phyloP scores from a whole-genome alignment of 2,888 invertebrate species.

The Atrina japonica region DNA sequence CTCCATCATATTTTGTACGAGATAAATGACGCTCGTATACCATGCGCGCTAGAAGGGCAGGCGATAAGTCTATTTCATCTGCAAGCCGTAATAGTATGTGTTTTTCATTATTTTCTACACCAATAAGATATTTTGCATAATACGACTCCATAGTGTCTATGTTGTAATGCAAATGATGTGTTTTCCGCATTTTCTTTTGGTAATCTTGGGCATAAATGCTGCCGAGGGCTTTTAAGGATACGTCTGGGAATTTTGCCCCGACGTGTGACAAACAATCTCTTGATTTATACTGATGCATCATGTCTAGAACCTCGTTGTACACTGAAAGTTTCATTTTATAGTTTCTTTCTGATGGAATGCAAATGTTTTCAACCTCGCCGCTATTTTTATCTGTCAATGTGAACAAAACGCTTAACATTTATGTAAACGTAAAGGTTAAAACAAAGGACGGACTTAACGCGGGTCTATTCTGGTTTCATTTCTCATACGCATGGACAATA shows the following conservation, averaged over 20 bases:
- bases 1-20: conserved; percentile 58
- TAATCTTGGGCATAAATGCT: conserved; percentile 69
- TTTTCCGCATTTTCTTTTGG: conserved; percentile 69
- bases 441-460: too few relatives aligned
- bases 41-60: conserved; percentile 84
- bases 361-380: too few relatives aligned
- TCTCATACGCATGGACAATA: too few relatives aligned
- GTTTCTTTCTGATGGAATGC: too few relatives aligned
- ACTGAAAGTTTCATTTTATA: conserved; percentile 62
- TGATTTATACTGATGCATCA: conserved; percentile 58
- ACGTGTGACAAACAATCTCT: conserved; percentile 57
- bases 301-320: conserved; percentile 63
- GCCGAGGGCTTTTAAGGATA: conserved; percentile 61
- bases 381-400: too few relatives aligned
- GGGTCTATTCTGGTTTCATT: too few relatives aligned
- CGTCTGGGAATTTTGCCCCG: conserved; percentile 55
- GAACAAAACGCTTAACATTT: too few relatives aligned
- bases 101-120: conserved; percentile 34
- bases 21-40: conserved; percentile 83
- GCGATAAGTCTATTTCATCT: conserved; percentile 82
- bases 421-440: too few relatives aligned
- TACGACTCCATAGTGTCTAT: conserved; percentile 53
- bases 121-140: conserved; percentile 48
- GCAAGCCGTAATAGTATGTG: conserved; percentile 40
- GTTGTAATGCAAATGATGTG: conserved; percentile 62